Base-by-base conservation (phyloP, 2,888 invertebrate genomes). In the Mesorhabditis sp. region DNA sequence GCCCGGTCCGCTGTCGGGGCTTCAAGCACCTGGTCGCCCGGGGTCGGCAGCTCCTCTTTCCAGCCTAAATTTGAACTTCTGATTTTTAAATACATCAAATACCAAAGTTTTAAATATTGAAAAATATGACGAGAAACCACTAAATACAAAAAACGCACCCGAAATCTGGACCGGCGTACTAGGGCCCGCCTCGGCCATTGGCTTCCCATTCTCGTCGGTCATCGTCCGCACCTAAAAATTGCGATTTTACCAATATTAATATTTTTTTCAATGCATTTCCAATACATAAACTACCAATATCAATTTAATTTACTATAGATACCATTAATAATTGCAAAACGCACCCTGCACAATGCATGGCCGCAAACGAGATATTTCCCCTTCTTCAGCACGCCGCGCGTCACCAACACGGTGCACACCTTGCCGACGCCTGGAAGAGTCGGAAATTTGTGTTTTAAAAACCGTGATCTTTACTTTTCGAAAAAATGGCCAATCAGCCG, bases 11-110 rank as follows among this genome's bases (percentile, higher is more conserved):
- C 93, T 2, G 89, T 90, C 74, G 90, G 90, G 4, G 94, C 93
- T 88, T 96, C 91, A 5, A 94, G 87, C 50, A 96, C 91, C 67
- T 90, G 88, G 78, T 95, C 94, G 0, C 98, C 98, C 10, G 95
- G 93, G 0, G 91, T 86, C 0, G 97, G 97, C 76, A 96, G 80
- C 84, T 76, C 86, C 41, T 92, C 91, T 76, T 90, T 90, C 97
- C 97, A 98, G 4, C 97, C 97, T 62, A 72, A 73, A 10, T 75
- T 50, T 50, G n/a, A n/a, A 2, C 44, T n/a, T 69, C 28, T 28
- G 28, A 28, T 28, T 28, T 1, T 28, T 28, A 28, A 28, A 28
- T 28, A 28, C 28, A 28, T 28, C 28, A 28, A 28, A 28, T 28
- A 28, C 28, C 2, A 28, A 28, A 28, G 28, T 28, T 28, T 28